Percentiles rank a stretch among this genome's conserved stretches.
These are phyloP conservation scores for Alviniconcha marisindica DNA, from an alignment of 1,140 invertebrate genomes.

Conservation along the genomic window DNA sequence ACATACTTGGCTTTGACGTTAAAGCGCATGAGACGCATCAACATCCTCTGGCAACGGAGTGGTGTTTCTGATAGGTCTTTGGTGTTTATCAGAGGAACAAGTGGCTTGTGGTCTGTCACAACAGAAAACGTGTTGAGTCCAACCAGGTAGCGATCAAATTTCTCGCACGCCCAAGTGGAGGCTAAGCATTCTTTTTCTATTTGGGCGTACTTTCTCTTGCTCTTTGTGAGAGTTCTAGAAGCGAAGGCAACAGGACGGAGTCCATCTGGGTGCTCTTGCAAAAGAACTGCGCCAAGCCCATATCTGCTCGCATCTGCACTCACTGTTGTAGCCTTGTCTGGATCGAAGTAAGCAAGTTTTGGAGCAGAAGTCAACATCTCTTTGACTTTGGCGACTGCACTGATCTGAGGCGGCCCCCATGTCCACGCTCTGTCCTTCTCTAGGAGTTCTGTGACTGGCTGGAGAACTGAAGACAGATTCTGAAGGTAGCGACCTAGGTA, in stretches of 20 bases:
- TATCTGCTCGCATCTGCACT: slow-evolving; percentile 47
- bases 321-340: slow-evolving; percentile 40
- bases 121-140: slow-evolving; percentile 65
- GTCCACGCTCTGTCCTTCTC: slow-evolving; percentile 44
- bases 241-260: slow-evolving; percentile 72
- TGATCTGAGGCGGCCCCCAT: slow-evolving; percentile 20
- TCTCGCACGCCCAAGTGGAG: slow-evolving; percentile 77
- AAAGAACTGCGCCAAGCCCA: no score
- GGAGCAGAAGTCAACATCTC: slow-evolving; percentile 39
- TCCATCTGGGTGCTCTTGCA: no score
- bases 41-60: slow-evolving; percentile 45
- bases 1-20: slow-evolving; percentile 36
- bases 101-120: slow-evolving; percentile 69
- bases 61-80: slow-evolving; percentile 44
- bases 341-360: slow-evolving; percentile 10
- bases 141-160: slow-evolving; percentile 78
- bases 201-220: slow-evolving; percentile 77
- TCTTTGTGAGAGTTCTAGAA: slow-evolving; percentile 73
- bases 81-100: slow-evolving; percentile 58
- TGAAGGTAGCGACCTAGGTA: slow-evolving; percentile 39
- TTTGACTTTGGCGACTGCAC: slow-evolving; percentile 28
- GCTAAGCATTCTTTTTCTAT: slow-evolving; percentile 79
- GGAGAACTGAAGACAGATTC: slow-evolving; percentile 28
- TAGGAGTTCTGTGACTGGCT: slow-evolving; percentile 30
- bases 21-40: slow-evolving; percentile 48